Evolutionary conservation across 2,113 vertebrate species (phyloP).

Genomic region (Macroglossus sobrinus): DNA sequence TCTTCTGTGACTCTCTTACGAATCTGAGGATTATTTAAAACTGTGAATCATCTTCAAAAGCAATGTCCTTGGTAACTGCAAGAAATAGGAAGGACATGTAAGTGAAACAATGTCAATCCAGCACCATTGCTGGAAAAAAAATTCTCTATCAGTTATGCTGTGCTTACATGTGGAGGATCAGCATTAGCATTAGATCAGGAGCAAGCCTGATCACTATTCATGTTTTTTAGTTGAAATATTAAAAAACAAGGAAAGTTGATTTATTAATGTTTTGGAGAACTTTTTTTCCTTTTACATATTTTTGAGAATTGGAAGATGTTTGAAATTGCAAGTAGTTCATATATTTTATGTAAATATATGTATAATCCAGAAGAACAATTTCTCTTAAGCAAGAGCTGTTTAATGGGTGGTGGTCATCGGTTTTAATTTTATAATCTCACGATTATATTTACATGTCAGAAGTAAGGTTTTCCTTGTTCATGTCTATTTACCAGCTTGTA

Average conservation of each 20-base stretch:
- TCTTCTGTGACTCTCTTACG: background rate
- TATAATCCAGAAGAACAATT: background rate
- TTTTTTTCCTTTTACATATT: background rate
- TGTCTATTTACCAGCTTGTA: background rate
- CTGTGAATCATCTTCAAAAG: background rate
- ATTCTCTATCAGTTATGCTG: background rate
- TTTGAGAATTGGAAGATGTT: background rate
- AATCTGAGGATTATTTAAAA: background rate
- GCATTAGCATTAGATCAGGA: background rate
- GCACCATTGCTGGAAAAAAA: no score
- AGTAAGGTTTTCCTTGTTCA: background rate
- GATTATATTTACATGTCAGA: background rate
- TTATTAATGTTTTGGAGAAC: background rate
- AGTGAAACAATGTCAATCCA: background rate
- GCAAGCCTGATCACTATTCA: background rate
- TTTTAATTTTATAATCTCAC: background rate
- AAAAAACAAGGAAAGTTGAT: background rate
- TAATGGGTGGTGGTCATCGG: background rate
- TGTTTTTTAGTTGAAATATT: background rate
- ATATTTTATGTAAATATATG: background rate
- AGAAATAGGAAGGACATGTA: background rate
- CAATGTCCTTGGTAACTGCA: background rate
- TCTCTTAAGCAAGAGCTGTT: background rate
- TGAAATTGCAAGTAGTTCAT: background rate
- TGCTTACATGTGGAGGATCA: background rate